phyloP scores from a whole-genome alignment of 1,140 invertebrate genomes.

The Lanistes nyassanus region DNA sequence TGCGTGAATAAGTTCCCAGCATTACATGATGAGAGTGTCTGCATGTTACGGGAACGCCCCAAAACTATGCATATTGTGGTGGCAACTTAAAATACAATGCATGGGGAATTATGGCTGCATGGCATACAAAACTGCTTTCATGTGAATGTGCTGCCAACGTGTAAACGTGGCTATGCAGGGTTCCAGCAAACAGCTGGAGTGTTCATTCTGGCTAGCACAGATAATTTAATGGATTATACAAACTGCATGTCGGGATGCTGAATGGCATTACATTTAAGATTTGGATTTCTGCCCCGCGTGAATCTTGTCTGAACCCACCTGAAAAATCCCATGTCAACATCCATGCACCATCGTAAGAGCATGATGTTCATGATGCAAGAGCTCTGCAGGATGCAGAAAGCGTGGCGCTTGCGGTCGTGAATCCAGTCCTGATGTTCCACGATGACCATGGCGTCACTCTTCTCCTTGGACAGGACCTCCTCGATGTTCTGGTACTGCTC shows the following conservation, averaged over 20 bases:
- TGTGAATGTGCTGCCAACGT: neutral
- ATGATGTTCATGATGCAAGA: slow-evolving; percentile 47
- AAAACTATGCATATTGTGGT: too few relatives aligned
- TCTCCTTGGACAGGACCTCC: slow-evolving; percentile 27
- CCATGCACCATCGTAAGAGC: slow-evolving; percentile 50
- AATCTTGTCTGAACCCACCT: slow-evolving; percentile 35
- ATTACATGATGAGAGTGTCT: too few relatives aligned
- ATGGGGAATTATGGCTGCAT: too few relatives aligned
- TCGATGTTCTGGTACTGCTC: slow-evolving; percentile 8
- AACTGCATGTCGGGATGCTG: neutral
- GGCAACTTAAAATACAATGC: too few relatives aligned
- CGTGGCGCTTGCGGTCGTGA: slow-evolving; percentile 46
- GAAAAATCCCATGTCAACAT: slow-evolving; percentile 39
- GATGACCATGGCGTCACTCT: slow-evolving; percentile 38
- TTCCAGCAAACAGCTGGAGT: too few relatives aligned
- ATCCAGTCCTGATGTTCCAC: slow-evolving; percentile 51
- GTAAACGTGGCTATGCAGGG: neutral
- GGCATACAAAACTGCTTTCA: too few relatives aligned
- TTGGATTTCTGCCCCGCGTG: too few relatives aligned
- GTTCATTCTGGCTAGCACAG: too few relatives aligned
- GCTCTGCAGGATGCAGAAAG: slow-evolving; percentile 53
- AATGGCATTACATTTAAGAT: too few relatives aligned
- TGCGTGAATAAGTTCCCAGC: too few relatives aligned
- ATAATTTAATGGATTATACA: neutral
- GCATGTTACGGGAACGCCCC: too few relatives aligned